Base-by-base conservation (phyloP, 2,888 invertebrate species). In the Polydrusus pterygomalis region DNA sequence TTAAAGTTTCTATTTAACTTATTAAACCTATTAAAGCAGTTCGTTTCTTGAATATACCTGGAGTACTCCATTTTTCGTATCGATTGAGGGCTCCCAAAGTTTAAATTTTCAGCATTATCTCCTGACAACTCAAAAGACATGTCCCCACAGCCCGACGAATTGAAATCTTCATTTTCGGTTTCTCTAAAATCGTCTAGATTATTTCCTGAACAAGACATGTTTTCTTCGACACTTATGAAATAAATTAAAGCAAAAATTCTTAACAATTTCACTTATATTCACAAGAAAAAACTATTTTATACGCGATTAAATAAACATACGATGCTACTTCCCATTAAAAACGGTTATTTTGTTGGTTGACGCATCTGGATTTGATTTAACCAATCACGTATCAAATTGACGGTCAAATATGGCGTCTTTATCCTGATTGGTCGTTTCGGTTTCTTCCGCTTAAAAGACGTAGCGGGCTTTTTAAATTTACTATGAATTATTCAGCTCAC, bases 91-190 rank as follows among this genome's bases (percentile, higher is more conserved):
- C 78, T 78, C 2, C n/a, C 10, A n/a, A 47, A 30, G 51, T 54
- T 54, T 10, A 64, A 65, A 71, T 75, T 70, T 30, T 75, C 67
- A 34, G 56, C 58, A 75, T 82, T 87, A 64, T 89, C 92, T 73
- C 89, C 90, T 80, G 91, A 91, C 83, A 91, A 89, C 83, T 92
- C 92, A 82, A 91, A 91, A 84, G 92, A 91, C 88, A 92, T 90
- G 86, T 92, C 92, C 87, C 91, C 90, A 79, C 89, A 89, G 74
- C 92, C 91, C n/a, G 86, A 86, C 3, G 85, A 84, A 80, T 87
- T 86, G 34, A 87, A 82, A 78, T 86, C 86, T 71, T 87, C 86
- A 20, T 73, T 76, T 72, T 84, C 78, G 30, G 62, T 49, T 25
- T 78, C 83, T 40, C 79, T 80, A 18, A 83, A 78, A 47, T 86